phyloP scores from a whole-genome alignment of 1,140 invertebrate species.

The Drosophila ogumai region DNA sequence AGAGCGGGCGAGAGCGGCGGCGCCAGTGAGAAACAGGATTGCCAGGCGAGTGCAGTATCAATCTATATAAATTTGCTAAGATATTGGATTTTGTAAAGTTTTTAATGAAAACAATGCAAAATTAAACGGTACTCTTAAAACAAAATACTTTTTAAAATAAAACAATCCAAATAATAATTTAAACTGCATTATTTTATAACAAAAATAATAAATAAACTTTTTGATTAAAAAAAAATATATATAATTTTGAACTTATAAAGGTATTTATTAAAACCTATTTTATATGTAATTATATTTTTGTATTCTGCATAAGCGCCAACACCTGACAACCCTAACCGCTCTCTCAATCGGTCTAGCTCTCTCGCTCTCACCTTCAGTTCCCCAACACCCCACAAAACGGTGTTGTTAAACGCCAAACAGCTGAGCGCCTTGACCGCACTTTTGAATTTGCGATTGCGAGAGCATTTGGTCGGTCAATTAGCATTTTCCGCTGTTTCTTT shows the following conservation, averaged over 20 bases:
- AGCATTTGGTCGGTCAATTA: constrained; percentile 25
- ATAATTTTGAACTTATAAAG: neutral
- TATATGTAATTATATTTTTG: neutral
- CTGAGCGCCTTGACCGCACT: constrained; percentile 40
- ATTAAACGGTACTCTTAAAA: too few relatives aligned
- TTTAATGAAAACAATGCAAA: too few relatives aligned
- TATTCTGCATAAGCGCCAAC: too few relatives aligned
- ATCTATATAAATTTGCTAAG: neutral
- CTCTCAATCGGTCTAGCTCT: constrained; percentile 1
- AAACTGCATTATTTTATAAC: too few relatives aligned
- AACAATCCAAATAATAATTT: too few relatives aligned
- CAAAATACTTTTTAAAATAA: too few relatives aligned
- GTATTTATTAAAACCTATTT: neutral
- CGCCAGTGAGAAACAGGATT: constrained; percentile 57
- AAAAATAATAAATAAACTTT: too few relatives aligned
- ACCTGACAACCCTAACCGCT: constrained; percentile 34
- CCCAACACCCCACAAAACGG: constrained; percentile 10
- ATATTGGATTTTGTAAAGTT: too few relatives aligned
- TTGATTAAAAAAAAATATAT: neutral
- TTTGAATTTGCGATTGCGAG: constrained; percentile 24
- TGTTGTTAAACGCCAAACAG: constrained; percentile 63
- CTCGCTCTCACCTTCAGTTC: neutral
- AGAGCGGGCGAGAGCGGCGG: constrained; percentile 42
- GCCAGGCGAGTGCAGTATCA: constrained; percentile 7
- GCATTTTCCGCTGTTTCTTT: constrained; percentile 18